phyloP scores from a whole-genome alignment of 2,113 vertebrate genomes.

The Oryzias woworae region DNA sequence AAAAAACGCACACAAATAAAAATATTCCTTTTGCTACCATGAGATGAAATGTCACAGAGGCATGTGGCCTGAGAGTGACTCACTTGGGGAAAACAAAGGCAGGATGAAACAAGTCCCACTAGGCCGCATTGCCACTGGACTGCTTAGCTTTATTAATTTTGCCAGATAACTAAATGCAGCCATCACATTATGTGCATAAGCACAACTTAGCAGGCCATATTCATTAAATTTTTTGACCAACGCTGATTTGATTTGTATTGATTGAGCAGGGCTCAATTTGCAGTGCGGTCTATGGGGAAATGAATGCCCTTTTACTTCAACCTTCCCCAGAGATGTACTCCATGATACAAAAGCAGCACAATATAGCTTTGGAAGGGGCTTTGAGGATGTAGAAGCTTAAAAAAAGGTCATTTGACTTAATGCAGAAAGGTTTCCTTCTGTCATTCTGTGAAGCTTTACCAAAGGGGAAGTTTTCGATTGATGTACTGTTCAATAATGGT shows the following conservation, averaged over 20 bases:
- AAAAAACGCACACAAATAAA: constrained; percentile 28
- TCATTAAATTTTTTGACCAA: constrained; percentile 63
- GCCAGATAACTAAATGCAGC: constrained; percentile 2
- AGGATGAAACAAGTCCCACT: constrained; percentile 7
- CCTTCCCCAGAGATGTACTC: constrained; percentile 62
- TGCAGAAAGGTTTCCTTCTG: not conserved
- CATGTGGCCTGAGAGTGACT: constrained; percentile 27
- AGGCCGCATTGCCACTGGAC: constrained; percentile 18
- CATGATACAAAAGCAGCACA: constrained; percentile 41
- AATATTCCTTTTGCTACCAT: constrained; percentile 24
- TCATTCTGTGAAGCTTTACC: too few relatives aligned
- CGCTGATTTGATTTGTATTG: constrained; percentile 73
- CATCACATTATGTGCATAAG: constrained; percentile 4
- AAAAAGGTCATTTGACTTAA: constrained; percentile 29
- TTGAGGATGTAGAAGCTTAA: constrained; percentile 13
- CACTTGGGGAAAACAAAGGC: constrained; percentile 15
- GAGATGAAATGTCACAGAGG: constrained; percentile 24
- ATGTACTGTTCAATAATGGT: too few relatives aligned
- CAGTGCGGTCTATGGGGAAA: constrained; percentile 63
- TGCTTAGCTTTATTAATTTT: constrained; percentile 20
- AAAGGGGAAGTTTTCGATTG: too few relatives aligned
- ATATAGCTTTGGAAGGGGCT: constrained; percentile 30
- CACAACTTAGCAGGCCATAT: constrained; percentile 25
- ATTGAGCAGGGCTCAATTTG: constrained; percentile 60
- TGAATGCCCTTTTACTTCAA: constrained; percentile 64